Evolutionary conservation across 2,797 vertebrate genomes (phyloP).

Genomic region (Arnoldichthys spilopterus): DNA sequence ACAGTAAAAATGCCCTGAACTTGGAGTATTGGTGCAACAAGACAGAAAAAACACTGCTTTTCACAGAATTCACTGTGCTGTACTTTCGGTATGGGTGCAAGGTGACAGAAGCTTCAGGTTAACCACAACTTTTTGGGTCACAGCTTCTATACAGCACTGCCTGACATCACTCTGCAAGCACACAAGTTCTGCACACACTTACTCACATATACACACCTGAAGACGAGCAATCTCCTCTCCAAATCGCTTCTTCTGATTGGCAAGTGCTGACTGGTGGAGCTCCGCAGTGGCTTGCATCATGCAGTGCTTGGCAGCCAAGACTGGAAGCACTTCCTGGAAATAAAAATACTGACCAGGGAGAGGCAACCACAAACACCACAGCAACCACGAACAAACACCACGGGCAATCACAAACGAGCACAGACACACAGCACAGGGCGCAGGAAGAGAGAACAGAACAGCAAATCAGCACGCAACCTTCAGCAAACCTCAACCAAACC

Average conservation of each 20-base stretch:
- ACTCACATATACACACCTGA: slow-evolving; percentile 80
- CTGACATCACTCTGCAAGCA: slow-evolving; percentile 68
- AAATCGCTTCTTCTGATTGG: slow-evolving; percentile 96
- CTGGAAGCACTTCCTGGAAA: slow-evolving; percentile 99
- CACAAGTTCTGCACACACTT: slow-evolving; percentile 39
- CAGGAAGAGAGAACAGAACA: slow-evolving; percentile 83
- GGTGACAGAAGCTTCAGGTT: too few species aligned
- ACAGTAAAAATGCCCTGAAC: too few species aligned
- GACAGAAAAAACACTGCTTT: too few species aligned
- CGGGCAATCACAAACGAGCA: slow-evolving; percentile 82
- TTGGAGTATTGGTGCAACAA: too few species aligned
- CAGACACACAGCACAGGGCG: slow-evolving; percentile 74
- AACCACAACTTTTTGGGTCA: too few species aligned
- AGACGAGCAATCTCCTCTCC: slow-evolving; percentile 96
- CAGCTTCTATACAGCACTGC: background rate
- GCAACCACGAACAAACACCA: slow-evolving; percentile 66
- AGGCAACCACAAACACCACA: slow-evolving; percentile 83
- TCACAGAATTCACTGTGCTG: too few species aligned
- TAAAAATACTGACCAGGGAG: slow-evolving; percentile 99
- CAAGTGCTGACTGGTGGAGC: slow-evolving; percentile 90
- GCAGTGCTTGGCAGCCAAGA: slow-evolving; percentile 97
- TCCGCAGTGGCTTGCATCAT: slow-evolving; percentile 98
- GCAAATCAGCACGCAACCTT: slow-evolving; percentile 75
- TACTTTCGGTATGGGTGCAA: too few species aligned
- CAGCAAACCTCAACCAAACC: slow-evolving; percentile 60